Percentiles rank a stretch among this genome's conserved stretches.
phyloP scores from a whole-genome alignment of 1,140 invertebrate genomes.

The Drosophila melanica region DNA sequence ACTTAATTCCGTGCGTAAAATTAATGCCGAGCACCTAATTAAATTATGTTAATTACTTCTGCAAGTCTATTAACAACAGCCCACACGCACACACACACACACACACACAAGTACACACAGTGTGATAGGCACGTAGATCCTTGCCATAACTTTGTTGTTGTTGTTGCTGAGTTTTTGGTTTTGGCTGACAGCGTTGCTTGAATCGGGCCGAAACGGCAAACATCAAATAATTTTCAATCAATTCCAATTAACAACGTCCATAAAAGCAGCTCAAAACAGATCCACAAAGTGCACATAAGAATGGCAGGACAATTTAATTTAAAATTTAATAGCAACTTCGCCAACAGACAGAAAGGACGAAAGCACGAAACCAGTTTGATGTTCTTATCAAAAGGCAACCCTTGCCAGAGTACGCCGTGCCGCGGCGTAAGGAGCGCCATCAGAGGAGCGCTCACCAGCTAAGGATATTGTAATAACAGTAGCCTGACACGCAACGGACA shows the following conservation, averaged over 20 bases:
- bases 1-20: slow-evolving; percentile 82
- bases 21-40: slow-evolving; percentile 82
- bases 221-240: slow-evolving; percentile 82
- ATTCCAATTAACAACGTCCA: slow-evolving; percentile 74
- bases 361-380: slow-evolving; percentile 52
- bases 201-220: slow-evolving; percentile 63
- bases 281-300: slow-evolving; percentile 71
- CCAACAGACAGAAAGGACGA: slow-evolving; percentile 10
- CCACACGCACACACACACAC: slow-evolving; percentile 28
- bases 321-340: slow-evolving; percentile 71
- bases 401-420: no score
- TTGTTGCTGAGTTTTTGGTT: slow-evolving; percentile 28
- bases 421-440: slow-evolving; percentile 14
- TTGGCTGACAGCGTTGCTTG: slow-evolving; percentile 22
- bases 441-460: slow-evolving; percentile 14
- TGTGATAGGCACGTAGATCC: slow-evolving; percentile 26
- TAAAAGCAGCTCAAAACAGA: slow-evolving; percentile 72
- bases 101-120: slow-evolving; percentile 28
- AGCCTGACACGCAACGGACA: slow-evolving; percentile 66
- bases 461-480: slow-evolving; percentile 76
- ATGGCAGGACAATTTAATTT: slow-evolving; percentile 78
- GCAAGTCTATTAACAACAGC: slow-evolving; percentile 73
- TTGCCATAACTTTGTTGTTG: slow-evolving; percentile 31
- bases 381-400: slow-evolving; percentile 75
- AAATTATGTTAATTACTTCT: slow-evolving; percentile 81